phyloP scores from a whole-genome alignment of 2,797 vertebrate species.

The Moxostoma hubbsi region DNA sequence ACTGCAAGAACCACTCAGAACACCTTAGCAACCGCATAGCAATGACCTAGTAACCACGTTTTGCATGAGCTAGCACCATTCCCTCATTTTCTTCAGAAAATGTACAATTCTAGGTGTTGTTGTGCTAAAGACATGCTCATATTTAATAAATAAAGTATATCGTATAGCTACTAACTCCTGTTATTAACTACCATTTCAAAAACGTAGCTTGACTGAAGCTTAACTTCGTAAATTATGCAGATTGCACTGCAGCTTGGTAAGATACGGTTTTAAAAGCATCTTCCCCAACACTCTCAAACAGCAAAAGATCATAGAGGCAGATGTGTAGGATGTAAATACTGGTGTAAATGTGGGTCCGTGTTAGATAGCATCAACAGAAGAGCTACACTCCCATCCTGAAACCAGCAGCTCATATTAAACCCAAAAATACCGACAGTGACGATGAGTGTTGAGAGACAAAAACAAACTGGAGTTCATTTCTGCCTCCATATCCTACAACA shows the following conservation, averaged over 20 bases:
- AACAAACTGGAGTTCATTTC: too few species aligned
- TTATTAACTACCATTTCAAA: background rate
- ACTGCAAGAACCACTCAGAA: too few species aligned
- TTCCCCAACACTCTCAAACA: background rate
- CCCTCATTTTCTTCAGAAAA: too few species aligned
- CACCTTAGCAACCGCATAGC: too few species aligned
- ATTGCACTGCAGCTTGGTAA: background rate
- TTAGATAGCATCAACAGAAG: conserved; percentile 10
- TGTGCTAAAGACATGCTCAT: too few species aligned
- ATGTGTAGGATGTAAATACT: conserved; percentile 9
- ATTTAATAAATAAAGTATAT: too few species aligned
- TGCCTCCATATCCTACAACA: background rate
- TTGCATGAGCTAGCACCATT: too few species aligned
- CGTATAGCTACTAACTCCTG: background rate
- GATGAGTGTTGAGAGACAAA: too few species aligned
- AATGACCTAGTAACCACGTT: too few species aligned
- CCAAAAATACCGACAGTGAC: background rate
- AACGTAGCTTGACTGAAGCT: background rate
- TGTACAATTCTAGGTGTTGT: too few species aligned
- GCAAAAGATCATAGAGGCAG: background rate
- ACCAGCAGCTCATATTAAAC: background rate
- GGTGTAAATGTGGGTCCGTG: conserved; percentile 9
- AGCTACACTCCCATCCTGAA: background rate
- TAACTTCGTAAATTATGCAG: background rate
- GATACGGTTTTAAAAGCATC: background rate